Conservation (phyloP, 2,113 vertebrate genomes). For the Rhynchopsitta pachyrhyncha region DNA sequence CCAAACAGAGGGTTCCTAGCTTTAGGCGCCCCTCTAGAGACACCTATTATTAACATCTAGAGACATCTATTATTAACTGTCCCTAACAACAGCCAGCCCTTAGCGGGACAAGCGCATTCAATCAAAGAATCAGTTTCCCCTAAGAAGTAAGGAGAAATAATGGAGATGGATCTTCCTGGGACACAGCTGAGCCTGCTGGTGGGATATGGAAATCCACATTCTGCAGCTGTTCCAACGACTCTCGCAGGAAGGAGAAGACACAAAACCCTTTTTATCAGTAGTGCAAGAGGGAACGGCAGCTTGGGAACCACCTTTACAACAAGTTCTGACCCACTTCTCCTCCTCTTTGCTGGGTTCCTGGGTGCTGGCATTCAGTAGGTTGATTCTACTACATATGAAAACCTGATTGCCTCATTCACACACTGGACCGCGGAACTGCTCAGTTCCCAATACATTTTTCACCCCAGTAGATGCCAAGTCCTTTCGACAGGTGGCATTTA, state of each 20-base stretch:
- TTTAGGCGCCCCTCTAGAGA: neutral
- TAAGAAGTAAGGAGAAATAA: neutral
- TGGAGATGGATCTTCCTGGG: neutral
- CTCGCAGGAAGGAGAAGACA: neutral
- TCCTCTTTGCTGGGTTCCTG: neutral
- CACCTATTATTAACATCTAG: neutral
- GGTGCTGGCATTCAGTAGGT: fast-evolving
- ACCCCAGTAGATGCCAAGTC: neutral
- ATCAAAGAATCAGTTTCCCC: neutral
- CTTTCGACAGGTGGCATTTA: neutral
- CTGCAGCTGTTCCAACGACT: constrained; percentile 6
- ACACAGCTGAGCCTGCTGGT: neutral
- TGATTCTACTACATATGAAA: fast-evolving
- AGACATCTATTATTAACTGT: neutral
- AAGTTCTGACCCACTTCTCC: neutral
- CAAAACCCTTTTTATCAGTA: neutral
- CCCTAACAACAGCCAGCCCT: neutral
- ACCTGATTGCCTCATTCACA: fast-evolving
- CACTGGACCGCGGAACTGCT: neutral
- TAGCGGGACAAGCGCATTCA: neutral
- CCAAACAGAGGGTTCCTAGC: neutral
- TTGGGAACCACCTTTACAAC: neutral
- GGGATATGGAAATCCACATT: neutral
- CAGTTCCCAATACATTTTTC: neutral
- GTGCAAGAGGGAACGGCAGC: neutral